phyloP scores from a whole-genome alignment of 37 sponge, comb jelly and placozoan genomes.

The Beroe forskalii region DNA sequence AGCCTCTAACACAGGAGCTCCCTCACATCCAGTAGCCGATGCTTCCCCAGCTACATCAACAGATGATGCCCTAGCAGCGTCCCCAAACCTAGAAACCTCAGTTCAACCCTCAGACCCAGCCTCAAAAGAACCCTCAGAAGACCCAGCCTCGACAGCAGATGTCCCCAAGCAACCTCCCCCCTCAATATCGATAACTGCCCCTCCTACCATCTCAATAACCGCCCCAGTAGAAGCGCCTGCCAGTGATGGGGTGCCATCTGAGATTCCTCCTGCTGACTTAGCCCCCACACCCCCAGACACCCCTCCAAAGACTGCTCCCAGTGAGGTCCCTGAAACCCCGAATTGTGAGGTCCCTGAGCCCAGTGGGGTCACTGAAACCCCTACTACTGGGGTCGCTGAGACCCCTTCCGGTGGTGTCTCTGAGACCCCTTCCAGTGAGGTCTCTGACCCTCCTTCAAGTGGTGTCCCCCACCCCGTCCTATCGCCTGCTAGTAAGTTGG shows the following conservation, averaged over 20 bases:
- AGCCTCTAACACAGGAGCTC: not conserved
- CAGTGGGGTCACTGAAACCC: too few relatives aligned
- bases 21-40: not conserved
- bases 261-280: not conserved
- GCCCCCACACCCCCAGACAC: not conserved
- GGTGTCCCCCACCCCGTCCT: not conserved
- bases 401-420: not conserved
- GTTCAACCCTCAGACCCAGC: not conserved
- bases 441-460: too few relatives aligned
- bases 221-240: too few relatives aligned
- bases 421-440: not conserved
- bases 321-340: not conserved
- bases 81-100: not conserved
- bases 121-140: not conserved
- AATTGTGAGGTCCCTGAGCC: too few relatives aligned
- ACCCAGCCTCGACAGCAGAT: not conserved
- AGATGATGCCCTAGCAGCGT: not conserved
- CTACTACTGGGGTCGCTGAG: not conserved
- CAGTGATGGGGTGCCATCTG: too few relatives aligned
- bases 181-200: not conserved
- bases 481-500: not conserved
- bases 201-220: not conserved
- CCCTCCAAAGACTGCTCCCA: not conserved
- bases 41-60: not conserved
- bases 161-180: not conserved